Percentiles rank a stretch among this genome's conserved stretches.
Conservation (phyloP, 2,888 invertebrate species). For the Synanthedon andrenaeformis region DNA sequence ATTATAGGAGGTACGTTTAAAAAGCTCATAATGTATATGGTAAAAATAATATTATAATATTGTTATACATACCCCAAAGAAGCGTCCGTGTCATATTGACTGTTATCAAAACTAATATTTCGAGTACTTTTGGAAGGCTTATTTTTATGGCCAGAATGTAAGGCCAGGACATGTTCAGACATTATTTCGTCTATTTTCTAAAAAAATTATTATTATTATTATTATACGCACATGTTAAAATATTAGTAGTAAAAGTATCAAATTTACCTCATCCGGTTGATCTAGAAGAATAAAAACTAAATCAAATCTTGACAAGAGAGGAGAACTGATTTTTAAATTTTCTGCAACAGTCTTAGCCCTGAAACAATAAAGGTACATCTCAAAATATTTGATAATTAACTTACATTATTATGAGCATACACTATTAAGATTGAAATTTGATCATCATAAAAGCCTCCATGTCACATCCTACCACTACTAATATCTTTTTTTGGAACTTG, state of each 20-base stretch:
- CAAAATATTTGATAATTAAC: too few species aligned
- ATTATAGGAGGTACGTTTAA: too few species aligned
- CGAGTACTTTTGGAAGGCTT: slow-evolving; percentile 20
- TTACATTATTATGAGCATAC: too few species aligned
- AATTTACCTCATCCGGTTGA: slow-evolving; percentile 80
- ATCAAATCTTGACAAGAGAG: slow-evolving; percentile 92
- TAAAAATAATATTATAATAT: too few species aligned
- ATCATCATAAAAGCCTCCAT: too few species aligned
- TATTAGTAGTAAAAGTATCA: background rate
- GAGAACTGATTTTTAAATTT: slow-evolving; percentile 88
- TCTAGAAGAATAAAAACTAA: slow-evolving; percentile 91
- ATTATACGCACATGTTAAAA: background rate
- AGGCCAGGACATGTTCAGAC: slow-evolving; percentile 85
- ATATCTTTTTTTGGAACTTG: too few species aligned
- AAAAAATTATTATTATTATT: slow-evolving; percentile 17
- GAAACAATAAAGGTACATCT: slow-evolving; percentile 13
- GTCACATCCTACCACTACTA: too few species aligned
- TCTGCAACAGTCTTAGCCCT: slow-evolving; percentile 87
- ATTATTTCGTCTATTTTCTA: slow-evolving; percentile 80
- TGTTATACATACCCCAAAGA: slow-evolving; percentile 31
- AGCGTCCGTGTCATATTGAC: slow-evolving; percentile 35
- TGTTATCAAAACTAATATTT: slow-evolving; percentile 33
- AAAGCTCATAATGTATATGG: too few species aligned
- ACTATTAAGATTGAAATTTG: too few species aligned
- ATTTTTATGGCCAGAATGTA: slow-evolving; percentile 71